Evolutionary conservation across 2,797 vertebrate genomes (phyloP).

Genomic region (Cygnus olor): DNA sequence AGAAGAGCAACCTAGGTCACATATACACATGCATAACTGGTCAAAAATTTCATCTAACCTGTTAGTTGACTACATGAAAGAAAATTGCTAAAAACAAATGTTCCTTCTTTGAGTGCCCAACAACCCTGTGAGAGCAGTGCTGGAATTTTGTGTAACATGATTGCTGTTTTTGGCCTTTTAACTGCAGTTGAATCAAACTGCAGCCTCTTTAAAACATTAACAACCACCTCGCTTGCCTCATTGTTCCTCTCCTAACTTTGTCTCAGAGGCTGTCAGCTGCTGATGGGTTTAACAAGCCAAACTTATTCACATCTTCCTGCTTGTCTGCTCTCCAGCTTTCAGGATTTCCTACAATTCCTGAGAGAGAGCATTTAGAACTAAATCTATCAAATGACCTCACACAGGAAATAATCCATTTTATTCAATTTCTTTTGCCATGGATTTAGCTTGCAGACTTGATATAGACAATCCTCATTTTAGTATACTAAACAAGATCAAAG

Average conservation of each 20-base stretch:
- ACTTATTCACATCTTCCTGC: not conserved
- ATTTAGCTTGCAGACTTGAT: slow-evolving; percentile 29
- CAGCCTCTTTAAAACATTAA: not conserved
- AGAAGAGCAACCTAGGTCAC: not conserved
- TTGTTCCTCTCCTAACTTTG: not conserved
- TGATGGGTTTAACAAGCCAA: not conserved
- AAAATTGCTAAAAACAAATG: not conserved
- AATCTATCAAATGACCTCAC: slow-evolving; percentile 36
- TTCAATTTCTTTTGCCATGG: slow-evolving; percentile 28
- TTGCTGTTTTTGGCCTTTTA: not conserved
- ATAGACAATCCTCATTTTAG: slow-evolving; percentile 34
- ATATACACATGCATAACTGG: not conserved
- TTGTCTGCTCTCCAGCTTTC: not conserved
- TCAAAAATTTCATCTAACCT: not conserved
- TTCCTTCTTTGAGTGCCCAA: not conserved
- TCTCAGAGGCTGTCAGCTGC: not conserved
- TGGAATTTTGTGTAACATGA: not conserved
- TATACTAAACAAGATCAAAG: slow-evolving; percentile 67
- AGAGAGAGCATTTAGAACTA: slow-evolving; percentile 22
- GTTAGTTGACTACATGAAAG: not conserved
- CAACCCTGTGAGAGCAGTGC: not conserved
- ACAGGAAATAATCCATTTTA: slow-evolving; percentile 46
- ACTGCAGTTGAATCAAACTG: not conserved
- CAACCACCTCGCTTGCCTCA: not conserved
- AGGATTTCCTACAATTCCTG: not conserved